phyloP scores from a whole-genome alignment of 2,113 vertebrate species.

The Paradoxurus hermaphroditus region DNA sequence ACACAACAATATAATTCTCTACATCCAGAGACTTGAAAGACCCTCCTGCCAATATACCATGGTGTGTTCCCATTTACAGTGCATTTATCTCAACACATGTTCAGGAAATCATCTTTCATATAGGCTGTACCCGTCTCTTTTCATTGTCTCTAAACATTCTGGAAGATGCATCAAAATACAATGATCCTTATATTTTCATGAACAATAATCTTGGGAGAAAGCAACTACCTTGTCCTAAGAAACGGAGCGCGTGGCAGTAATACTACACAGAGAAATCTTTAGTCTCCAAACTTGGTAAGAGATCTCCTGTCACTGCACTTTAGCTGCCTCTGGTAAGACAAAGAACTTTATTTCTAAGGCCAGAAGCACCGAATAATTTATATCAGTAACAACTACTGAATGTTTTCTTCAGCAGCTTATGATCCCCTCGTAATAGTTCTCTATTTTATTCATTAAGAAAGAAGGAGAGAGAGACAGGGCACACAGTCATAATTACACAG shows the following conservation, averaged over 20 bases:
- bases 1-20: slow-evolving; percentile 40
- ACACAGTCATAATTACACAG: neutral
- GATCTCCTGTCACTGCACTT: neutral
- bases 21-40: neutral
- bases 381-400: neutral
- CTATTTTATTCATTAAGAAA: neutral
- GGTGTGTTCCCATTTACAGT: neutral
- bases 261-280: neutral
- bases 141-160: slow-evolving; percentile 19
- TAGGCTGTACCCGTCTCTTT: slow-evolving; percentile 30
- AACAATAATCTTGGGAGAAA: neutral
- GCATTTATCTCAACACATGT: slow-evolving; percentile 53
- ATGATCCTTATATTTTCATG: neutral
- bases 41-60: slow-evolving; percentile 42
- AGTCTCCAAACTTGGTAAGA: neutral
- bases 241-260: neutral
- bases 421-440: neutral
- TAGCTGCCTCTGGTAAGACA: neutral
- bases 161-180: slow-evolving; percentile 22
- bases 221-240: neutral
- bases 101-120: slow-evolving; percentile 50
- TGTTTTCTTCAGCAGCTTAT: neutral
- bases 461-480: neutral
- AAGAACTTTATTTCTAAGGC: neutral
- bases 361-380: neutral